Conservation (phyloP, 2,888 invertebrate species). For the Epinotia ramella region DNA sequence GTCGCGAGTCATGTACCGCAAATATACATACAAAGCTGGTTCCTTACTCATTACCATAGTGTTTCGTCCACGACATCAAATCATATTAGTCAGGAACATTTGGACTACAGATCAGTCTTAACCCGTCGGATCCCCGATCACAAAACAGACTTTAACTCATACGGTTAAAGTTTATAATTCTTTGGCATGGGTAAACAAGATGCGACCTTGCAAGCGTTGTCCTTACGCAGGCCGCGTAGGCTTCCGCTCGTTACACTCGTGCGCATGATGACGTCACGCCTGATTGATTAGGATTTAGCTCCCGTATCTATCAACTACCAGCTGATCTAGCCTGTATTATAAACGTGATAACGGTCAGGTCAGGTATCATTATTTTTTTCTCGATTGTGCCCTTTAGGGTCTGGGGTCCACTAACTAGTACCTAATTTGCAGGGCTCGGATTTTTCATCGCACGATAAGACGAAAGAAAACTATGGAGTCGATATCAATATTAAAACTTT, state of each 20-base stretch:
- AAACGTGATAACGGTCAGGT: conserved; percentile 15
- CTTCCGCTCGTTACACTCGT: conserved; percentile 29
- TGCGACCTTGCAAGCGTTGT: conserved; percentile 19
- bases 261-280: conserved; percentile 38
- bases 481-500: too few relatives aligned
- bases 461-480: too few relatives aligned
- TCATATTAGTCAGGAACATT: conserved; percentile 33
- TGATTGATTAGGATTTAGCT: conserved; percentile 31
- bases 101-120: conserved; percentile 12
- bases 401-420: too few relatives aligned
- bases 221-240: conserved; percentile 4
- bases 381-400: too few relatives aligned
- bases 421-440: too few relatives aligned
- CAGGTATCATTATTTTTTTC: too few relatives aligned
- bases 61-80: conserved; percentile 59
- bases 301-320: conserved; percentile 18
- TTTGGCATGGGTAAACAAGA: background rate
- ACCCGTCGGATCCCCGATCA: too few relatives aligned
- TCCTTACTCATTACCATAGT: conserved; percentile 65
- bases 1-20: conserved; percentile 61
- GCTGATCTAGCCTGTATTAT: conserved; percentile 21
- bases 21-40: conserved; percentile 67
- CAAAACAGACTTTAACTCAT: background rate
- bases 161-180: background rate
- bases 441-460: too few relatives aligned